Base-by-base conservation (phyloP, 2,888 invertebrate genomes). In the Ecliptopera silaceata region DNA sequence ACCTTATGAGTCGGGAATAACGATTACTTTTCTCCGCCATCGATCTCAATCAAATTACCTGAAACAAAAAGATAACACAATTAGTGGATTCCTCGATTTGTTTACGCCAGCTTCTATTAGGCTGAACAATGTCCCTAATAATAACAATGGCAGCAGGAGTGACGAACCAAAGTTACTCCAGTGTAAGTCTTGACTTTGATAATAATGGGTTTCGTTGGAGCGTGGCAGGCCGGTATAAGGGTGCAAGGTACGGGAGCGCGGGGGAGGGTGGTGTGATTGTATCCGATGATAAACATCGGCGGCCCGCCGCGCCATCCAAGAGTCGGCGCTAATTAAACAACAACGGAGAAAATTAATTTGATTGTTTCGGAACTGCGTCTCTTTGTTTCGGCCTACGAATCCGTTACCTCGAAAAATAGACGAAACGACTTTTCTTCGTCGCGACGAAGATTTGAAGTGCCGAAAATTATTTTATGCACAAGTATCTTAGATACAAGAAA, bases 291-390 rank as follows among this genome's bases (percentile, higher is more conserved):
- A 90, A 89, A 87, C 88, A 89, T 86, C 82, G 87, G 82, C 85
- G 86, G 82, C 84, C 86, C 84, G 83, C 80, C 83, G 81, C 81
- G 84, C 86, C 80, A 86, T 84, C 88, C 84, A 82, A 84, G 83
- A 87, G 80, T 86, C 83, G 82, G 79, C 84, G 85, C 89, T 89
- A 90, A 89, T 90, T 90, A 89, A 90, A 90, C 88, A 88, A 88
- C 88, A 89, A 88, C 88, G 87, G 86, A 83, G 86, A 86, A 88
- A 88, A 89, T 89, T 88, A 88, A 89, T 88, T 88, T 86, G 86
- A 89, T 90, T 89, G 89, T 88, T 88, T 86, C 85, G 84, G 82
- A 86, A 84, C 82, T 82, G 79, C 82, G 84, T 82, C 84, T 85
- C 86, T 87, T 86, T 89, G 86, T 87, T 79, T 74, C 75, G 72